Evolutionary conservation across 2,888 invertebrate genomes (phyloP).

Genomic region (Stenotaenia linearis): DNA sequence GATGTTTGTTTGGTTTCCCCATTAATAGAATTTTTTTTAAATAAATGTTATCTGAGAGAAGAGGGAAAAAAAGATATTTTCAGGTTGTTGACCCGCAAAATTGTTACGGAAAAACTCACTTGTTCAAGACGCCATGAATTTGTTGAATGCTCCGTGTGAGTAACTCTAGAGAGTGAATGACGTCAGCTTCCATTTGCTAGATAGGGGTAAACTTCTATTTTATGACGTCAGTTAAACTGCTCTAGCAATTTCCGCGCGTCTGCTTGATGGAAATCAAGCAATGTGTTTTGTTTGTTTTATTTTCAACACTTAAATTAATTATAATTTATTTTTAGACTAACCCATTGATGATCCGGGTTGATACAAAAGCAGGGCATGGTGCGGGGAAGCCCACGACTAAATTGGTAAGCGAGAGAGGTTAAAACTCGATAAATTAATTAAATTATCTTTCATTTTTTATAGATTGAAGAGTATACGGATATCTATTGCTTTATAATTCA

Average conservation of each 20-base stretch:
- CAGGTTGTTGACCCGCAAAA: background rate
- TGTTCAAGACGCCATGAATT: background rate
- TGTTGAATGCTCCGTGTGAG: background rate
- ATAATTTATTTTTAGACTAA: constrained; percentile 55
- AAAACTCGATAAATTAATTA: too few relatives aligned
- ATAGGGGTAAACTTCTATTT: background rate
- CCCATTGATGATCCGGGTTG: constrained; percentile 81
- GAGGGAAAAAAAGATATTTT: background rate
- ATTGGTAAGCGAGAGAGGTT: constrained; percentile 67
- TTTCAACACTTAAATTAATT: background rate
- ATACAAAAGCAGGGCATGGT: constrained; percentile 96
- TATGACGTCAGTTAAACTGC: background rate
- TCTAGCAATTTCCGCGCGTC: background rate
- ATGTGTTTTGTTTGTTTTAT: background rate
- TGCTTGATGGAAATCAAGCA: too few relatives aligned
- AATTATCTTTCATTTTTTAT: constrained; percentile 43
- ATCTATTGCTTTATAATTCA: constrained; percentile 76
- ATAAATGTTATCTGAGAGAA: background rate
- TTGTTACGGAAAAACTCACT: background rate
- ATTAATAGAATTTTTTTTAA: background rate
- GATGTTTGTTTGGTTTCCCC: background rate
- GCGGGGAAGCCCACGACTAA: constrained; percentile 94
- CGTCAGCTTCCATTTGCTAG: background rate
- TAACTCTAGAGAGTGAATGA: background rate
- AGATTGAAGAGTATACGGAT: constrained; percentile 91